Base-by-base conservation (phyloP, 1,140 invertebrate genomes). In the Diabrotica undecimpunctata region DNA sequence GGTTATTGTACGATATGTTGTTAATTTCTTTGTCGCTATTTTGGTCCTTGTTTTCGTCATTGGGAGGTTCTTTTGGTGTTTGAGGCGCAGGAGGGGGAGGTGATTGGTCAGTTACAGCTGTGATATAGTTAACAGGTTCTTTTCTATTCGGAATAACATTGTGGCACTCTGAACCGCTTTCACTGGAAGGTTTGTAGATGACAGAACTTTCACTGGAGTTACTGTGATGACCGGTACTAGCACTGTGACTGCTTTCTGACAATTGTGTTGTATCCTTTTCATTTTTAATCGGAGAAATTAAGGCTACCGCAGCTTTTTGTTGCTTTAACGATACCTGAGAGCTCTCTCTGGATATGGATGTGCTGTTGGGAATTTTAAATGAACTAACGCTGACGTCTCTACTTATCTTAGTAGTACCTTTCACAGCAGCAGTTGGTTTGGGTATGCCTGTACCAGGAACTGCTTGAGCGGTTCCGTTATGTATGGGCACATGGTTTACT, bases 401-500 rank as follows among this genome's bases (percentile, higher is more conserved):
- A 6, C 76, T 39, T 37, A 67, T 66, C 80, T 91, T 91, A 50
- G 86, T 86, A 4, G 90, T 93, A 69, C 93, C 93, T 83, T 95
- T 95, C 5, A 96, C 91, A 63, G 93, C 89, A 10, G 92, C 91
- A 12, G 91, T 94, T 5, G 93, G 93, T 80, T 95, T 95, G 2
- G 93, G 93, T 73, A 95, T 91, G 11, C 90, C 90, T 7, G 90
- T 93, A 4, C 64, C 63, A 46, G 54, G 67, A 7, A 55, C 57
- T 59, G 55, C 52, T 54, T 61, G 64, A 9, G 62, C 46, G 25
- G 54, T 8, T 14, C 53, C 54, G 14, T 54, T 46, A 13, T 61
- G 66, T 52, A 50, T 9, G 37, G 65, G 13, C 64, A 61, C 36
- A 41, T 66, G 66, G 9, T 60, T 54, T 36, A 62, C 61, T 38